Evolutionary conservation across 2,888 invertebrate genomes (phyloP).

Genomic region (Agrochola litura): DNA sequence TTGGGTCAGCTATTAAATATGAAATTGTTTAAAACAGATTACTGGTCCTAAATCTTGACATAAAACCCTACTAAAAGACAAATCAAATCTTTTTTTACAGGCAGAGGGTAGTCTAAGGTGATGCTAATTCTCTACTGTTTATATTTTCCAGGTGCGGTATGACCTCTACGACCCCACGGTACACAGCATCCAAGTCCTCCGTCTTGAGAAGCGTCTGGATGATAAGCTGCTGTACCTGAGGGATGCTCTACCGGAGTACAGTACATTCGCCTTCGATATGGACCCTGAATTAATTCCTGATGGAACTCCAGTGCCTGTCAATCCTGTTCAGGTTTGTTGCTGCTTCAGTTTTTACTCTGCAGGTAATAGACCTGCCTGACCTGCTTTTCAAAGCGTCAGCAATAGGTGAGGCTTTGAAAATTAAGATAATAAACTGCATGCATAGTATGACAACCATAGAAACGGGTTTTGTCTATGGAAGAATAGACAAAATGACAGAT

Average conservation of each 20-base stretch:
- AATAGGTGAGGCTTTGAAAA: not conserved
- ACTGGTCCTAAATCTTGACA: not conserved
- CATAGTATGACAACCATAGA: no score
- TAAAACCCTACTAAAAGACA: no score
- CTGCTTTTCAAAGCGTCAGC: no score
- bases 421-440: not conserved
- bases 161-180: conserved; percentile 98
- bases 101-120: not conserved
- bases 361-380: no score
- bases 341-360: not conserved
- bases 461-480: no score
- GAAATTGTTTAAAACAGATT: not conserved
- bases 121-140: not conserved
- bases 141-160: conserved; percentile 90
- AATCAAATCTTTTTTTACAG: not conserved
- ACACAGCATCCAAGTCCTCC: conserved; percentile 96
- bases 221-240: conserved; percentile 96
- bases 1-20: no score
- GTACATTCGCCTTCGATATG: conserved; percentile 98
- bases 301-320: conserved; percentile 94
- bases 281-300: conserved; percentile 95
- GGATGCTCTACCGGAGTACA: conserved; percentile 97
- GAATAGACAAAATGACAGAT: no score
- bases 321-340: conserved; percentile 91
- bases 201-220: conserved; percentile 98